Evolutionary conservation across 1,140 invertebrate species (phyloP).

Genomic region (Colletes gigas): DNA sequence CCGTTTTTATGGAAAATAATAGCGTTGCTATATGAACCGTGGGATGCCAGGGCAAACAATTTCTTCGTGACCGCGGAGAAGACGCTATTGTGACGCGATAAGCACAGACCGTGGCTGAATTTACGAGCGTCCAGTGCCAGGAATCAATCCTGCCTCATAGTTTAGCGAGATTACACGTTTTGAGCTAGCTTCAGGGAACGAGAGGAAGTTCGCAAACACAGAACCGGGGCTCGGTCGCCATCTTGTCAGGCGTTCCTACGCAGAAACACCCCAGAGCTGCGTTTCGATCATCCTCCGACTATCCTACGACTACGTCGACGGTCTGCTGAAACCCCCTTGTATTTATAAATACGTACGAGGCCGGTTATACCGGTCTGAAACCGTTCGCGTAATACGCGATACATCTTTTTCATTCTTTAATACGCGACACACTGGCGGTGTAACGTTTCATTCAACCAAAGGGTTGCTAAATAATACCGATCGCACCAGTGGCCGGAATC

Average conservation of each 20-base stretch:
- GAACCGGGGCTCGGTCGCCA: constrained; percentile 50
- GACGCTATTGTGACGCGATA: constrained; percentile 59
- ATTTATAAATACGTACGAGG: constrained; percentile 20
- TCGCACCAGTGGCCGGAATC: too few relatives aligned
- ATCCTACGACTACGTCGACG: constrained; percentile 32
- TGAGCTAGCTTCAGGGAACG: constrained; percentile 41
- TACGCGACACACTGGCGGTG: not conserved
- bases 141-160: constrained; percentile 72
- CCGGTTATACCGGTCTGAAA: constrained; percentile 38
- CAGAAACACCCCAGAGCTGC: constrained; percentile 60
- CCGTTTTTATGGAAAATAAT: too few relatives aligned
- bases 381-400: constrained; percentile 31
- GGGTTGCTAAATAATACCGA: too few relatives aligned
- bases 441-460: constrained; percentile 17
- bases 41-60: constrained; percentile 16
- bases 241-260: constrained; percentile 66
- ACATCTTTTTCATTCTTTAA: constrained; percentile 24
- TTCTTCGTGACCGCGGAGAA: not conserved
- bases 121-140: constrained; percentile 70
- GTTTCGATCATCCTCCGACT: constrained; percentile 63
- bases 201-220: not conserved
- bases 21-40: not conserved
- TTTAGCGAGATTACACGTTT: constrained; percentile 72
- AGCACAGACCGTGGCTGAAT: constrained; percentile 62
- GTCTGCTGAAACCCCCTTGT: constrained; percentile 22